Evolutionary conservation across 1,140 invertebrate genomes (phyloP).

Genomic region (Calephelis nemesis): DNA sequence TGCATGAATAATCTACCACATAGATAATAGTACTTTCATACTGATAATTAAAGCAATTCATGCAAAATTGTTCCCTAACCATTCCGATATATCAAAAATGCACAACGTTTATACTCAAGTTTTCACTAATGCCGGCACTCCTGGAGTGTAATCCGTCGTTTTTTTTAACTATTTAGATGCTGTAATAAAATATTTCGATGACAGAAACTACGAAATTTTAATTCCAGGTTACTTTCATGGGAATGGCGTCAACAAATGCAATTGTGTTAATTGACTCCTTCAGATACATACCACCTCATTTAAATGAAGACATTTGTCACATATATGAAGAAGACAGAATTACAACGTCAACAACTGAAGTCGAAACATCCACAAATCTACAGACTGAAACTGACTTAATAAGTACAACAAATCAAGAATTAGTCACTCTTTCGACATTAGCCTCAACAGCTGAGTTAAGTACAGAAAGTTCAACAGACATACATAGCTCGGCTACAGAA

Average conservation of each 20-base stretch:
- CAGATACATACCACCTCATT: conserved; percentile 10
- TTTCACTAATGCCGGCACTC: no score
- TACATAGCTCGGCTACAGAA: neutral
- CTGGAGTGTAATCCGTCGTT: no score
- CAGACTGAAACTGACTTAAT: neutral
- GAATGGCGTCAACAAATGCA: conserved; percentile 6
- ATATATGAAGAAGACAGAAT: neutral
- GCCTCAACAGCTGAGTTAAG: neutral
- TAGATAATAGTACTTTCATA: no score
- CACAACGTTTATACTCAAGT: no score
- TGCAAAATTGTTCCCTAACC: no score
- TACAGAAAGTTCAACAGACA: neutral
- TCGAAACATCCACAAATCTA: neutral
- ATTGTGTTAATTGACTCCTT: conserved; percentile 11
- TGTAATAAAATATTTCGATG: no score
- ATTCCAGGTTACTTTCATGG: conserved; percentile 1
- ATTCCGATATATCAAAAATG: no score
- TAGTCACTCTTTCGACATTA: no score
- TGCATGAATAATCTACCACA: no score
- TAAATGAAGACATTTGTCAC: neutral
- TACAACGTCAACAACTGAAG: neutral
- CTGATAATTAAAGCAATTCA: no score
- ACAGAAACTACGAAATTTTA: neutral
- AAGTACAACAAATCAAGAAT: no score
- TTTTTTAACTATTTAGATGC: no score